Evolutionary conservation across 2,888 invertebrate species (phyloP).

Genomic region (Athrips mouffetella): DNA sequence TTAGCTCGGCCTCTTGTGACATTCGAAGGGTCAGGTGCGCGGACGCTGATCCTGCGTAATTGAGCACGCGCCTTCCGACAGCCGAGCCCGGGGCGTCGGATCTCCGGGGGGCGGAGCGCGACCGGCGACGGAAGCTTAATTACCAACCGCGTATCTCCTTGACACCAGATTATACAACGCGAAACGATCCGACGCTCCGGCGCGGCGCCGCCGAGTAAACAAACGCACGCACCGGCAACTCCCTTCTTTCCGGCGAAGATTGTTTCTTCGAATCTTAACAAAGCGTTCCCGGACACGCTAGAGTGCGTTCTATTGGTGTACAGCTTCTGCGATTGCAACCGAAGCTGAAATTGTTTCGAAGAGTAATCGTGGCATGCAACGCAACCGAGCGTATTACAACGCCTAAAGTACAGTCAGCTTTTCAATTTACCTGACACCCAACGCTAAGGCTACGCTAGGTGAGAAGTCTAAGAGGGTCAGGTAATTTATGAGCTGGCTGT

Average conservation of each 20-base stretch:
- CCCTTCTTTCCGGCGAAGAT: slow-evolving; percentile 52
- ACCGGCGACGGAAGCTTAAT: slow-evolving; percentile 18
- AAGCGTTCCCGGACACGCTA: slow-evolving; percentile 23
- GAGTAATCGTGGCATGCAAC: slow-evolving; percentile 20
- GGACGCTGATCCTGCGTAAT: slow-evolving; percentile 23
- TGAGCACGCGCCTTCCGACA: slow-evolving; percentile 28
- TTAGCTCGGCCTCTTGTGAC: slow-evolving; percentile 38
- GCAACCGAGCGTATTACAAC: slow-evolving; percentile 1
- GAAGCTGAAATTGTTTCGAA: slow-evolving; percentile 25
- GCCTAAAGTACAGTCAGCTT: background rate
- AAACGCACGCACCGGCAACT: slow-evolving; percentile 38
- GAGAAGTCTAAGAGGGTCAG: no score
- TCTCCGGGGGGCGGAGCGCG: slow-evolving; percentile 25
- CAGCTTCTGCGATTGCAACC: slow-evolving; percentile 22
- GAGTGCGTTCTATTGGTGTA: background rate
- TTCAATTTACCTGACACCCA: background rate
- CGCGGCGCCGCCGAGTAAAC: slow-evolving; percentile 34
- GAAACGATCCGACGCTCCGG: slow-evolving; percentile 19
- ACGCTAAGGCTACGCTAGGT: slow-evolving; percentile 19
- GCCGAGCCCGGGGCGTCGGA: no score
- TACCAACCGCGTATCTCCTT: slow-evolving; percentile 10
- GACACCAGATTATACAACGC: slow-evolving; percentile 10
- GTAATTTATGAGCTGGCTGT: no score
- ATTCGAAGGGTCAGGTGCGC: slow-evolving; percentile 36
- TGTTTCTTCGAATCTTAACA: slow-evolving; percentile 49